Conservation (phyloP, 53 echinoderm and acorn worm species). For the Zoroaster sp. region DNA sequence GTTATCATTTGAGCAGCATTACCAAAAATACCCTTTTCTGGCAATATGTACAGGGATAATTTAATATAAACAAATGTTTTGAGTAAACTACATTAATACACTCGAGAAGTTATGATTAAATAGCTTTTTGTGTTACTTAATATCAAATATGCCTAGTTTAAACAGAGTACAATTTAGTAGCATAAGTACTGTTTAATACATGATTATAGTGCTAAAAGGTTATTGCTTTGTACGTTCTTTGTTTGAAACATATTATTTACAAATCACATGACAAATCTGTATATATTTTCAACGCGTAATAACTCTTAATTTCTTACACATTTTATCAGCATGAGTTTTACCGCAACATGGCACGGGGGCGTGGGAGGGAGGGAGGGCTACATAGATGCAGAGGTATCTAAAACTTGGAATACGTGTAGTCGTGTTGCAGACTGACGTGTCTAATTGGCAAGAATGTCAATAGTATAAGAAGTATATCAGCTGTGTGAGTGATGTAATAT, state of each 20-base stretch:
- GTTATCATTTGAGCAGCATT: not conserved
- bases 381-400: too few relatives aligned
- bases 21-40: too few relatives aligned
- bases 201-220: slow-evolving; percentile 38
- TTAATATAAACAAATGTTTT: not conserved
- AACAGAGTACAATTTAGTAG: slow-evolving; percentile 4
- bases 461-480: too few relatives aligned
- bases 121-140: not conserved
- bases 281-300: not conserved
- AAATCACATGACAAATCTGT: slow-evolving; percentile 27
- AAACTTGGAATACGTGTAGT: too few relatives aligned
- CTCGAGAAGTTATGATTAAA: not conserved
- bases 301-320: not conserved
- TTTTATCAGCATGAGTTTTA: not conserved
- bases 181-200: slow-evolving; percentile 45
- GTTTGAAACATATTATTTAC: slow-evolving; percentile 47
- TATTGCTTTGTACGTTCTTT: slow-evolving; percentile 46
- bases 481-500: too few relatives aligned
- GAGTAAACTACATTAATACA: not conserved
- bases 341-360: not conserved
- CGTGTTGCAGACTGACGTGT: too few relatives aligned
- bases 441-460: too few relatives aligned
- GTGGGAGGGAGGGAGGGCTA: too few relatives aligned
- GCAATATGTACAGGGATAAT: not conserved
- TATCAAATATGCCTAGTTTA: slow-evolving; percentile 48